These are phyloP conservation scores for Hyperopisus bebe DNA, from an alignment of 2,113 vertebrate species.

Conservation along the genomic window DNA sequence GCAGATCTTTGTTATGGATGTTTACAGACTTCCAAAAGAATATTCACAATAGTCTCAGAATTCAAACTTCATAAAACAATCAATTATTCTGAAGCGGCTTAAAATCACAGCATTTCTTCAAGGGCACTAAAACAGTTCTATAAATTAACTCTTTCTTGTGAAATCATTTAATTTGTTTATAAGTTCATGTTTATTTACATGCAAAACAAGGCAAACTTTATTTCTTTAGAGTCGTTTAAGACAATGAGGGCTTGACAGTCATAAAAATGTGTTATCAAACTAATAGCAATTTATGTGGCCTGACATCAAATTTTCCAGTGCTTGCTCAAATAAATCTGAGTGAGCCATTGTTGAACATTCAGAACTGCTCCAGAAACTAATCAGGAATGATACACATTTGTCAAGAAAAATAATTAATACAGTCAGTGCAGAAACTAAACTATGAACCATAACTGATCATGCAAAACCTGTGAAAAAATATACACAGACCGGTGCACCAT, in stretches of 20 bases:
- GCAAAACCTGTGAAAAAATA: neutral
- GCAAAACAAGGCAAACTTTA: constrained; percentile 22
- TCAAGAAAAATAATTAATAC: neutral
- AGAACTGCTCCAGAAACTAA: neutral
- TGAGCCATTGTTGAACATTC: constrained; percentile 34
- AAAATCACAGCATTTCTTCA: constrained; percentile 55
- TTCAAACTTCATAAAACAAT: constrained; percentile 46
- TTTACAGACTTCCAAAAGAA: neutral
- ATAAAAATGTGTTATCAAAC: constrained; percentile 16
- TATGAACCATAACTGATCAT: neutral
- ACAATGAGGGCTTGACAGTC: constrained; percentile 32
- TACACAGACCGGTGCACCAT: neutral
- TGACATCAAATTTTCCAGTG: constrained; percentile 30
- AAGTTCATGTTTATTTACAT: constrained; percentile 47
- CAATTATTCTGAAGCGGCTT: constrained; percentile 54
- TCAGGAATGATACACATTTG: constrained; percentile 32
- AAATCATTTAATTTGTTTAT: constrained; percentile 43
- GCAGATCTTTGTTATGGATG: neutral
- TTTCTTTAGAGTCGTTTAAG: constrained; percentile 2
- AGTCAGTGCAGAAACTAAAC: neutral
- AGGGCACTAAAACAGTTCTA: constrained; percentile 51
- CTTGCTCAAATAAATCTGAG: constrained; percentile 36
- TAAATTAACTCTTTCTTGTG: constrained; percentile 53
- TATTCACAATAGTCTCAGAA: constrained; percentile 49
- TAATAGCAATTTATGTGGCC: constrained; percentile 28